Conservation (phyloP, 2,113 vertebrate species). For the Alaudala cheleensis region DNA sequence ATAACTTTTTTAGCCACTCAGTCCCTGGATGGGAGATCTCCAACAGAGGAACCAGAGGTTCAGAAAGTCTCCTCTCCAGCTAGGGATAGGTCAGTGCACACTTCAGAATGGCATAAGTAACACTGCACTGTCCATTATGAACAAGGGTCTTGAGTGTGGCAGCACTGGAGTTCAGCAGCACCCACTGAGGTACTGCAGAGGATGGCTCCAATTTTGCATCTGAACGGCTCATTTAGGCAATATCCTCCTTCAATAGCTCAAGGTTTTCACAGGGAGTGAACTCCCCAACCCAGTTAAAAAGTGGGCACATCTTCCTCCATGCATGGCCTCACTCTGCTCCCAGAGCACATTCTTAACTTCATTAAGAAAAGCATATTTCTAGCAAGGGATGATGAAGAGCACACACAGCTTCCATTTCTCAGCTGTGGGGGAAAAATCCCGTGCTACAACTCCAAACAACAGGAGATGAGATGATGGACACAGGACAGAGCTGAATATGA, state of each 20-base stretch:
- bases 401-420: not conserved
- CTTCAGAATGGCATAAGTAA: not conserved
- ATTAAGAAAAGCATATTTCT: not conserved
- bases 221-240: not conserved
- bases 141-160: not conserved
- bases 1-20: not conserved
- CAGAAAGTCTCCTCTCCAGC: not conserved
- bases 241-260: not conserved
- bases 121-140: not conserved
- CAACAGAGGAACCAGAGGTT: not conserved
- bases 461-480: not conserved
- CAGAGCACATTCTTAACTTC: not conserved
- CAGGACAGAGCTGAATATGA: not conserved
- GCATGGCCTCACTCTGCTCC: not conserved
- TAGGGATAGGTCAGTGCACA: not conserved
- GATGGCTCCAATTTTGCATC: not conserved
- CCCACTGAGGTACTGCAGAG: not conserved
- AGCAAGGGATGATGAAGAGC: not conserved
- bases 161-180: not conserved
- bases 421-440: not conserved
- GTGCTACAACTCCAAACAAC: not conserved
- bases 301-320: not conserved
- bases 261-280: not conserved
- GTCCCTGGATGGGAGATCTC: not conserved
- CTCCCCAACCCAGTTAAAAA: not conserved